These are phyloP conservation scores for Neomorphus geoffroyi DNA, from an alignment of 2,797 vertebrate species.

Conservation along the genomic window DNA sequence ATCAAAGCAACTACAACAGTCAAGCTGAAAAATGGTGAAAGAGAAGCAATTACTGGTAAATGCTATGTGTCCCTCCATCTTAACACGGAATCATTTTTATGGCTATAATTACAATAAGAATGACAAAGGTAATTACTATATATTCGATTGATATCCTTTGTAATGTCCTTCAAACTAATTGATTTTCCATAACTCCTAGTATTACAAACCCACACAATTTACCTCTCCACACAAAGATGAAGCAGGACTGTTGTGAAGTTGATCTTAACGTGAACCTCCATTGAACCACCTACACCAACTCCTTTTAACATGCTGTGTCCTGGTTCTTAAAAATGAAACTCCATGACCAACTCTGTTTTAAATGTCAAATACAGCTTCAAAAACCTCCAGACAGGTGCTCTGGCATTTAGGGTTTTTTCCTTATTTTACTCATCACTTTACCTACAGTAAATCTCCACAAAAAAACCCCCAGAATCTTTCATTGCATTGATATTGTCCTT, in stretches of 20 bases:
- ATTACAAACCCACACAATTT: not conserved
- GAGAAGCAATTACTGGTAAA: not conserved
- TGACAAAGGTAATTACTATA: not conserved
- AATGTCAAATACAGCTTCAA: slow-evolving; percentile 30
- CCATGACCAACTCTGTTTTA: not conserved
- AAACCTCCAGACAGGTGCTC: not conserved
- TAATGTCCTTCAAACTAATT: not conserved
- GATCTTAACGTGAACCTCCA: not conserved
- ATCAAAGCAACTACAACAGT: not conserved
- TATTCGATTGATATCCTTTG: not conserved
- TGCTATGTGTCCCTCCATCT: not conserved
- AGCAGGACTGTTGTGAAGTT: not conserved
- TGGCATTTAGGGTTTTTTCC: not conserved
- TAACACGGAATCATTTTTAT: not conserved
- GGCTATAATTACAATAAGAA: not conserved
- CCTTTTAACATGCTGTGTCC: not conserved
- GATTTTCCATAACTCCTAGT: not conserved
- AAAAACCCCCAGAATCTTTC: not conserved
- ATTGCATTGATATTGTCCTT: not conserved
- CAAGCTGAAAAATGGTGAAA: not conserved
- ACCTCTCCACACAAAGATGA: not conserved
- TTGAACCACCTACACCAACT: not conserved
- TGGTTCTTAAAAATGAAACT: slow-evolving; percentile 9
- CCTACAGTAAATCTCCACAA: not conserved
- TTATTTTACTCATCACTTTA: slow-evolving; percentile 3